Evolutionary conservation across 2,888 invertebrate genomes (phyloP).

Genomic region (Meteorus colon): DNA sequence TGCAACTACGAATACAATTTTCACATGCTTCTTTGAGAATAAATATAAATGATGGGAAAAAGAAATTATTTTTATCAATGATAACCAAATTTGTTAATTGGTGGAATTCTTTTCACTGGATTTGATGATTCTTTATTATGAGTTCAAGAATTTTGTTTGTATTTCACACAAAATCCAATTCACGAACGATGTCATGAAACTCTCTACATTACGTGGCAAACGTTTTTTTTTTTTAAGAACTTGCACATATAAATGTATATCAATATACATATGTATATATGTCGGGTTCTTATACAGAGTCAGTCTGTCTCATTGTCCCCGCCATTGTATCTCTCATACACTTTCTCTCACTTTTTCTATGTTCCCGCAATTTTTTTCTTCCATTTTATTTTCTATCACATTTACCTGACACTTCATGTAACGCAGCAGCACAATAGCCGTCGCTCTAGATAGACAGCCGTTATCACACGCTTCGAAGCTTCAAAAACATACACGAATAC

Average conservation of each 20-base stretch:
- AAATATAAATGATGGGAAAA: too few species aligned
- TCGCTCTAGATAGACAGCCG: slow-evolving; percentile 65
- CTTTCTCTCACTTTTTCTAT: neutral
- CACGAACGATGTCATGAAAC: slow-evolving; percentile 40
- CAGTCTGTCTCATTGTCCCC: neutral
- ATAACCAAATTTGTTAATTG: too few species aligned
- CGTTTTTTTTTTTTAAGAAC: neutral
- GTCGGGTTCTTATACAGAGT: neutral
- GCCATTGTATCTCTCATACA: neutral
- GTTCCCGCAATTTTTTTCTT: neutral
- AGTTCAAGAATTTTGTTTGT: too few species aligned
- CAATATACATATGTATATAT: neutral
- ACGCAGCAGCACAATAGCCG: slow-evolving; percentile 64
- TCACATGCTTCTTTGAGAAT: too few species aligned
- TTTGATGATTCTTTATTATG: too few species aligned
- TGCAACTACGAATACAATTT: too few species aligned
- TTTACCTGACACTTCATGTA: slow-evolving; percentile 35
- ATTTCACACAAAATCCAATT: slow-evolving; percentile 46
- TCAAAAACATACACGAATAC: slow-evolving; percentile 55
- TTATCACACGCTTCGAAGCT: slow-evolving; percentile 67
- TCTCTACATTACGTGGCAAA: slow-evolving; percentile 26
- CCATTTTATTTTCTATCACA: neutral
- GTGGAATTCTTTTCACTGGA: too few species aligned
- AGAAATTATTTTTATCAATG: too few species aligned
- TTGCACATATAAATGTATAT: too few species aligned